Conservation (phyloP, 1,140 invertebrate species). For the Chrysoperla carnea region DNA sequence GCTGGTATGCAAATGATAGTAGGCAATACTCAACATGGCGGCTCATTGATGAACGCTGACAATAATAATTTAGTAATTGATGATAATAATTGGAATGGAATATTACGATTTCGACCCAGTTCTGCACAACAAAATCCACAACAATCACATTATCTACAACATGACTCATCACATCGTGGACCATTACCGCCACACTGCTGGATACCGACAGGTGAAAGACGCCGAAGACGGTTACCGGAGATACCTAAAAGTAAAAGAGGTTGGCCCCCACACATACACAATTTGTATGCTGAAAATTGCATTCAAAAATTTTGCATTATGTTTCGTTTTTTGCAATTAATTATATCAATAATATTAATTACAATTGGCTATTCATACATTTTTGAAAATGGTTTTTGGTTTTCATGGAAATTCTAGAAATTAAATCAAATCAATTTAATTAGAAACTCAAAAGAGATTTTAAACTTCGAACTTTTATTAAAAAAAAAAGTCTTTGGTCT, state of each 20-base stretch:
- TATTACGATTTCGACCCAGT: conserved; percentile 6
- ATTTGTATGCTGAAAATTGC: not conserved
- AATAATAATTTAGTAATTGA: too few relatives aligned
- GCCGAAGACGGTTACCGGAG: conserved; percentile 65
- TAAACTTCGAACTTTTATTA: too few relatives aligned
- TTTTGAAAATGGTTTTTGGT: too few relatives aligned
- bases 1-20: conserved; percentile 13
- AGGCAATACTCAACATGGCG: conserved; percentile 5
- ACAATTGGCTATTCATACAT: too few relatives aligned
- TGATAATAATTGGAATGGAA: too few relatives aligned
- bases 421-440: too few relatives aligned
- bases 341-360: too few relatives aligned
- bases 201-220: conserved; percentile 34
- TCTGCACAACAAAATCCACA: conserved; percentile 19
- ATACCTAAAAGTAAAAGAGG: conserved; percentile 75
- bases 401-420: too few relatives aligned
- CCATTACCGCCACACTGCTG: conserved; percentile 9
- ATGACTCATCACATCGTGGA: conserved; percentile 14
- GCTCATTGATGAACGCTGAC: conserved; percentile 9
- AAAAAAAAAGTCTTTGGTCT: too few relatives aligned
- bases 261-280: conserved; percentile 24
- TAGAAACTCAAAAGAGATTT: too few relatives aligned
- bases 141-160: conserved; percentile 19
- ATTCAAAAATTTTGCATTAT: not conserved
- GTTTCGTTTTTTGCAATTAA: too few relatives aligned